Conservation (phyloP, 2,113 vertebrate genomes). For the Microcebus ravelobensis region DNA sequence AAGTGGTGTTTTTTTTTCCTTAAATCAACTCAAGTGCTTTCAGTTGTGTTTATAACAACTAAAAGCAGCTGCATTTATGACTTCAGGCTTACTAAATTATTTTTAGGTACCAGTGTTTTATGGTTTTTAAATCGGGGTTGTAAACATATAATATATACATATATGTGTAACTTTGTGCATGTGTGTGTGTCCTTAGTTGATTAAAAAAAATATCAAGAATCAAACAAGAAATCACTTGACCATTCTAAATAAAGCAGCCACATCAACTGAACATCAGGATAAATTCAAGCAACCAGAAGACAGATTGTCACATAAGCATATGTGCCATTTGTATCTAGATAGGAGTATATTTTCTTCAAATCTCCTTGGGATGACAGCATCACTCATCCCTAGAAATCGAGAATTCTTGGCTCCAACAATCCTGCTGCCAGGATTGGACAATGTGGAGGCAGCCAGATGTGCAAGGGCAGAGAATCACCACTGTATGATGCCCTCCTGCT, state of each 20-base stretch:
- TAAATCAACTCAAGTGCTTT: neutral
- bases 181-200: neutral
- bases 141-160: neutral
- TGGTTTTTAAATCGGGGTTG: neutral
- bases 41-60: neutral
- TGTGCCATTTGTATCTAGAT: neutral
- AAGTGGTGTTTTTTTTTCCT: neutral
- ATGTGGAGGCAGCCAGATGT: neutral
- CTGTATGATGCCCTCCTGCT: fast-evolving
- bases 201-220: neutral
- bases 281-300: neutral
- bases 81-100: neutral
- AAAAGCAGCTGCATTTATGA: neutral
- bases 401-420: neutral
- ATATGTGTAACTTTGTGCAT: neutral
- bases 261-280: neutral
- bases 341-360: neutral
- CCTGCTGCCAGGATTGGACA: neutral
- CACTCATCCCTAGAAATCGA: neutral
- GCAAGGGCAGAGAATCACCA: neutral
- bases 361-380: neutral
- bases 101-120: neutral
- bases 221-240: neutral
- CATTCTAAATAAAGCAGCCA: neutral
- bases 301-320: neutral